Percentiles rank a stretch among this genome's conserved stretches.
Evolutionary conservation across 2,888 invertebrate genomes (phyloP).

Genomic region (Campopleginae sp.): DNA sequence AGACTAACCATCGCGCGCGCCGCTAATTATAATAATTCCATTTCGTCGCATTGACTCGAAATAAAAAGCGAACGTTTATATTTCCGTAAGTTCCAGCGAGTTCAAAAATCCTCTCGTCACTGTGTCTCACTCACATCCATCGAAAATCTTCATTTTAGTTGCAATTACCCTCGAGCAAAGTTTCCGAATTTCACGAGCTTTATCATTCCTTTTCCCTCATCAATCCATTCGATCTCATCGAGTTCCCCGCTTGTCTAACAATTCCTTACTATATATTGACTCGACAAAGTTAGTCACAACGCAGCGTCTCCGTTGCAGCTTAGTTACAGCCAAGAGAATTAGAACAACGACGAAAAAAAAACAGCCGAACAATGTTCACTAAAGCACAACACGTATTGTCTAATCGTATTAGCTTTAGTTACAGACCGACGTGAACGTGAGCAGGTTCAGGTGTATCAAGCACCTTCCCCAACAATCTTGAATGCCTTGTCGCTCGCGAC

Average conservation of each 20-base stretch:
- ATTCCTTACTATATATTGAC: not conserved
- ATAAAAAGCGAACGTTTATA: not conserved
- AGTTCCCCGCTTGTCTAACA: not conserved
- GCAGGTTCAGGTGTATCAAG: conserved; percentile 53
- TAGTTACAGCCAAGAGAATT: not conserved
- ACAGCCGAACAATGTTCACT: conserved; percentile 35
- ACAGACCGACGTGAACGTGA: conserved; percentile 62
- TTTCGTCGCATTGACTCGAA: conserved; percentile 4
- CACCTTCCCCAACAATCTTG: conserved; percentile 29
- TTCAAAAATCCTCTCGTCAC: not conserved
- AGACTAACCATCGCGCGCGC: conserved; percentile 14
- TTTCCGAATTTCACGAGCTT: not conserved
- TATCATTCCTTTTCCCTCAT: not conserved
- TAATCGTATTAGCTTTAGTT: conserved; percentile 73
- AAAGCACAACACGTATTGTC: conserved; percentile 62
- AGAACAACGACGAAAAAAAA: conserved; percentile 24
- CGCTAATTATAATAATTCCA: conserved; percentile 42
- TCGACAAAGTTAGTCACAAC: not conserved
- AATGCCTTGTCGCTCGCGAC: conserved; percentile 11
- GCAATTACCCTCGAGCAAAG: not conserved
- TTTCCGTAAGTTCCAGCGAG: not conserved
- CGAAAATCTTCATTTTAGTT: not conserved
- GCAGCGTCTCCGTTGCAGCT: not conserved
- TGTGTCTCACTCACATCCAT: not conserved
- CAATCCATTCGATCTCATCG: not conserved